phyloP scores from a whole-genome alignment of 2,888 invertebrate species.

The Eumacrocentrus americanus region DNA sequence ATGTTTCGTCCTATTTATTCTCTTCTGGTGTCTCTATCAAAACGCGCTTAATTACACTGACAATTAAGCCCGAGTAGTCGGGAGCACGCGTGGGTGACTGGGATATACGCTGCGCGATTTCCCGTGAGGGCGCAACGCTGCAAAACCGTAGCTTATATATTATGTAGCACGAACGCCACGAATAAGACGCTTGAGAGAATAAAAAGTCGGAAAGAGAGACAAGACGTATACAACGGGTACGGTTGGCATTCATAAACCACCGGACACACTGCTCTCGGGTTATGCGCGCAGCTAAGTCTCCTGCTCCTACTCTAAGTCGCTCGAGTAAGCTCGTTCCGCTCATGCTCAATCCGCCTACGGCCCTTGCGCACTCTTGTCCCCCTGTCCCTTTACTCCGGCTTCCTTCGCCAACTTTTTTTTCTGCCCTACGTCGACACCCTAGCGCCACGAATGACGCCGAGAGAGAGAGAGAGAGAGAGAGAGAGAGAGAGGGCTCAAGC shows the following conservation, averaged over 20 bases:
- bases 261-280: conserved; percentile 49
- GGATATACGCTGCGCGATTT: too few species aligned
- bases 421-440: too few species aligned
- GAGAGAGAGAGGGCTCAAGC: too few species aligned
- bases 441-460: too few species aligned
- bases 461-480: too few species aligned
- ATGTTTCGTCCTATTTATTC: too few species aligned
- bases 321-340: conserved; percentile 37
- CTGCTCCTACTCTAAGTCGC: conserved; percentile 26
- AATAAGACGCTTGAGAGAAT: background rate
- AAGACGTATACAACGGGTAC: conserved; percentile 37
- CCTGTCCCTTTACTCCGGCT: too few species aligned
- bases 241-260: conserved; percentile 53
- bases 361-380: conserved; percentile 28
- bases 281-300: conserved; percentile 42
- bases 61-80: conserved; percentile 2
- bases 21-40: conserved; percentile 5
- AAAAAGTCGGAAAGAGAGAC: background rate
- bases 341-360: conserved; percentile 36
- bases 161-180: conserved; percentile 21
- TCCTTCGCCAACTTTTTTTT: conserved; percentile 2
- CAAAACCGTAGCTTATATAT: conserved; percentile 35
- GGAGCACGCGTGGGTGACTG: conserved; percentile 13
- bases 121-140: background rate
- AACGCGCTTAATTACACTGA: conserved; percentile 7